Percentiles rank a stretch among this genome's conserved stretches.
Evolutionary conservation across 1,140 invertebrate species (phyloP).

Genomic region (Globodera rostochiensis): DNA sequence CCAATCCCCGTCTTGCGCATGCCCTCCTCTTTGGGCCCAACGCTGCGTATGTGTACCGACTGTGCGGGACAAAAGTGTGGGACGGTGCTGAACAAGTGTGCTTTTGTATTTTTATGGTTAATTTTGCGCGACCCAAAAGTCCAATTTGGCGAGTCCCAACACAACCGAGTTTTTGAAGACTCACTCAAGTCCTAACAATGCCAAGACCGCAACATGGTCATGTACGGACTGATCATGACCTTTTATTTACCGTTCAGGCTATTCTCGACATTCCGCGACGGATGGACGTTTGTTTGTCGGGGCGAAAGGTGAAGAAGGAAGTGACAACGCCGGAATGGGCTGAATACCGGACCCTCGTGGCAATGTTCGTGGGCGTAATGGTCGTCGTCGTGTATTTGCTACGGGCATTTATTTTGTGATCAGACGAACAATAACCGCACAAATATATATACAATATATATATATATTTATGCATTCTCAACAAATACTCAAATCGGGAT

Average conservation of each 20-base stretch:
- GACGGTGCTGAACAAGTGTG: constrained; percentile 37
- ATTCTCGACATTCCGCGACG: neutral
- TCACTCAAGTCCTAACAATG: no score
- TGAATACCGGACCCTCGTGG: neutral
- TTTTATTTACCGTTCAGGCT: neutral
- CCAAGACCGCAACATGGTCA: no score
- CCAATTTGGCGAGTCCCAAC: no score
- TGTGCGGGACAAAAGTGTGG: constrained; percentile 42
- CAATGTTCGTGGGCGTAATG: neutral
- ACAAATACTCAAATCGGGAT: no score
- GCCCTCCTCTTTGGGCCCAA: constrained; percentile 50
- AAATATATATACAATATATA: no score
- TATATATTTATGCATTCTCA: no score
- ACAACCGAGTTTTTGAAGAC: no score
- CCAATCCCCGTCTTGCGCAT: constrained; percentile 41
- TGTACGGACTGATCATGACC: no score
- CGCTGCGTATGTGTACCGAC: constrained; percentile 45
- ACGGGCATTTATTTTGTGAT: neutral
- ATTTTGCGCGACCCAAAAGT: no score
- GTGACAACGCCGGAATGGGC: neutral
- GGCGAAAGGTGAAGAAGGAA: neutral
- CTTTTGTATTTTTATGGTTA: constrained; percentile 8
- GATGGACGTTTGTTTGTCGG: neutral
- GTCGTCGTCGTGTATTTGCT: neutral
- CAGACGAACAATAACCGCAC: no score